Evolutionary conservation across 92 coral and sea anemone species (phyloP).

Genomic region (Muricea muricata): DNA sequence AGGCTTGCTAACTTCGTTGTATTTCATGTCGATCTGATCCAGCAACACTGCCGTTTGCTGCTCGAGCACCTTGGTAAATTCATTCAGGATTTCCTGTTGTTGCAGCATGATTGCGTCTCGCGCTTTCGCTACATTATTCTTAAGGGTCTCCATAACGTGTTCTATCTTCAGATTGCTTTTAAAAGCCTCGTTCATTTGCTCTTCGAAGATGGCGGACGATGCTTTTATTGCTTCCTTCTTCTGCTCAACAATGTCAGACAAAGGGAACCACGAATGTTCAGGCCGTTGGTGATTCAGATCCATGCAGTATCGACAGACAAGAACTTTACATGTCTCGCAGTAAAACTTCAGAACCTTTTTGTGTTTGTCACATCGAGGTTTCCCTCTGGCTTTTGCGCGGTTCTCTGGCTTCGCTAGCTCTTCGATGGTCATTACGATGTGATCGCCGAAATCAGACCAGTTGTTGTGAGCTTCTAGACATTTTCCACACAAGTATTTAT

Average conservation of each 20-base stretch:
- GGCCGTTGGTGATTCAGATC: neutral
- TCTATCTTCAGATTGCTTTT: neutral
- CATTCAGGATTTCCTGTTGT: neutral
- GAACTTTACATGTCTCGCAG: slow-evolving; percentile 9
- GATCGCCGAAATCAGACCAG: neutral
- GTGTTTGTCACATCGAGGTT: slow-evolving; percentile 6
- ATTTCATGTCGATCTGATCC: slow-evolving; percentile 14
- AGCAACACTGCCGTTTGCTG: neutral
- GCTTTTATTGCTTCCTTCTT: neutral
- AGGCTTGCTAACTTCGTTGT: neutral
- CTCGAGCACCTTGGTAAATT: neutral
- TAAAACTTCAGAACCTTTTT: neutral
- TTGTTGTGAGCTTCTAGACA: neutral
- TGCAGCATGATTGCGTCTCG: neutral
- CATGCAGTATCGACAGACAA: neutral
- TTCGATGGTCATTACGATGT: neutral
- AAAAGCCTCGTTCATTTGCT: neutral
- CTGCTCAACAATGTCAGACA: neutral
- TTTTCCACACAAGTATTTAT: neutral
- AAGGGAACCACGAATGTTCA: neutral
- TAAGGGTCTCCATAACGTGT: neutral
- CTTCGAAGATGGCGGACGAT: neutral
- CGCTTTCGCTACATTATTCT: neutral
- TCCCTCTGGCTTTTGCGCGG: neutral
- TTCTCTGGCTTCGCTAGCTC: slow-evolving; percentile 11